phyloP scores from a whole-genome alignment of 2,888 invertebrate species.

The Odontothrips loti region DNA sequence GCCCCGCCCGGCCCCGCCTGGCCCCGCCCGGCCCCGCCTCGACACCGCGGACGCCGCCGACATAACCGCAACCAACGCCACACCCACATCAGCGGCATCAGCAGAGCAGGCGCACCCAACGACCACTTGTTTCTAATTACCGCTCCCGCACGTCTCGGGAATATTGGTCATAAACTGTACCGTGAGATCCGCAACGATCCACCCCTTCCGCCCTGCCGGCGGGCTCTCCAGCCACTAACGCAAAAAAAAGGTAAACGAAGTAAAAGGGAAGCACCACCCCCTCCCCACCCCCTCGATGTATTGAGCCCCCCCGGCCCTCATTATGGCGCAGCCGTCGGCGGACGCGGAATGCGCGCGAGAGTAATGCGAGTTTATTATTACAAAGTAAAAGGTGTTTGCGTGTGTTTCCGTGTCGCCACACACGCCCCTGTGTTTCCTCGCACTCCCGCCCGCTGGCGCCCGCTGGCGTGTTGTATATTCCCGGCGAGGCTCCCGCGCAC shows the following conservation, averaged over 20 bases:
- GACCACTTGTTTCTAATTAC: slow-evolving; percentile 18
- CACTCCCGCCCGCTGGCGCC: too few species aligned
- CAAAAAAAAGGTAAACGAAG: neutral
- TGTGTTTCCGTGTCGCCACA: too few species aligned
- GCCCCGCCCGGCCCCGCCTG: too few species aligned
- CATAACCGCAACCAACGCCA: neutral
- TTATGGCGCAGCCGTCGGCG: neutral
- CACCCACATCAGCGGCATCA: too few species aligned
- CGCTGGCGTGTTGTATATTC: too few species aligned
- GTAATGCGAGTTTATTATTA: neutral
- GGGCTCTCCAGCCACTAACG: neutral
- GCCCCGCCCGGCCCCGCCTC: neutral
- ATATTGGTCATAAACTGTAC: neutral
- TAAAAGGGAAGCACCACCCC: neutral
- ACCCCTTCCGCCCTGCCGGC: neutral
- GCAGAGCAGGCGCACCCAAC: neutral
- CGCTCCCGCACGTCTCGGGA: neutral
- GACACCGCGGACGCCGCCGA: neutral
- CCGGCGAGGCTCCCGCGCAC: too few species aligned
- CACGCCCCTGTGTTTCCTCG: too few species aligned
- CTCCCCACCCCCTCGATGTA: neutral
- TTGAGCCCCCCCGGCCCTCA: neutral
- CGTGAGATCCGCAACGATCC: neutral
- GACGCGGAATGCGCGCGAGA: neutral
- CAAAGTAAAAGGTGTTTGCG: too few species aligned